These are phyloP conservation scores for Megaceryle maxima DNA, from an alignment of 2,113 vertebrate species.

Conservation along the genomic window DNA sequence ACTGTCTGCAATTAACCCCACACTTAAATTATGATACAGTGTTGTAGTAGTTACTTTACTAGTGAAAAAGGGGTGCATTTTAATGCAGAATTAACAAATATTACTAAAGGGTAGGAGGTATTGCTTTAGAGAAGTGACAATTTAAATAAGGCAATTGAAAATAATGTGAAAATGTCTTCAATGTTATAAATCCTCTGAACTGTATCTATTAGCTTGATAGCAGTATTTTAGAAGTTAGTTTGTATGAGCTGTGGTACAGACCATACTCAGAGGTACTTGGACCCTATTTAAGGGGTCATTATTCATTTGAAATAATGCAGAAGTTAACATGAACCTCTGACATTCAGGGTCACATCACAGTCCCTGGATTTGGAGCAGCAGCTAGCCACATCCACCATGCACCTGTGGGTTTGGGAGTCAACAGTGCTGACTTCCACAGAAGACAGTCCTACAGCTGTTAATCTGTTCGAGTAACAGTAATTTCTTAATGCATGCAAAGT, in stretches of 20 bases:
- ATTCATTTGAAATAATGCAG: background rate
- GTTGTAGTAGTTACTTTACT: background rate
- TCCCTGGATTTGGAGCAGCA: background rate
- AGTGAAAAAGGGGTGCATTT: conserved; percentile 50
- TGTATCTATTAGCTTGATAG: conserved; percentile 8
- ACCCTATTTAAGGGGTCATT: background rate
- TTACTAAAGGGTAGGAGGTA: background rate
- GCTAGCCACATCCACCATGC: background rate
- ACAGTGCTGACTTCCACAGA: background rate
- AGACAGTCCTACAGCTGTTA: background rate
- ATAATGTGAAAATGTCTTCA: background rate
- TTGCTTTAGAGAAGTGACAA: conserved; percentile 44
- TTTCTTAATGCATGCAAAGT: background rate
- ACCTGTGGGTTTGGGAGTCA: background rate
- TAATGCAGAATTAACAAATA: conserved; percentile 65
- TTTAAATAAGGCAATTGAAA: conserved; percentile 52
- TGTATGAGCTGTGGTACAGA: background rate
- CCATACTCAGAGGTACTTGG: background rate
- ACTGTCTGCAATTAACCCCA: conserved; percentile 42
- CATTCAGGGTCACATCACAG: background rate
- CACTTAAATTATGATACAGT: background rate
- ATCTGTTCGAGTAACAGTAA: background rate
- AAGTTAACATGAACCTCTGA: background rate
- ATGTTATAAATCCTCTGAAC: conserved; percentile 22
- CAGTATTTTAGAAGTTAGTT: background rate